phyloP scores from a whole-genome alignment of 2,797 vertebrate genomes.

The Eutrigla gurnardus region DNA sequence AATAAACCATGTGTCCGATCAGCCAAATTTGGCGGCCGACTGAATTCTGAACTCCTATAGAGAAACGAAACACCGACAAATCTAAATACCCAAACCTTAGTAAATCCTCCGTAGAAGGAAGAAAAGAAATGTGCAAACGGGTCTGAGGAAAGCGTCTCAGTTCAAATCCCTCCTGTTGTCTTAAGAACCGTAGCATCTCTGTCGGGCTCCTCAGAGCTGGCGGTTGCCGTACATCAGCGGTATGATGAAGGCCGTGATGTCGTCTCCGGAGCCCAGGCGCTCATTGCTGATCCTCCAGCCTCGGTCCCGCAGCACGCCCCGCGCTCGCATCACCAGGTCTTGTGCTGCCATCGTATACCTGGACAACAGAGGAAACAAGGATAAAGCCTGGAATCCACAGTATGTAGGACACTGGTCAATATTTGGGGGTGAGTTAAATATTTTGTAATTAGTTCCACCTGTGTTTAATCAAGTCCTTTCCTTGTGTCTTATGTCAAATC shows the following conservation, averaged over 20 bases:
- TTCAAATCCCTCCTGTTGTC: slow-evolving; percentile 17
- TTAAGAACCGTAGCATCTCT: not conserved
- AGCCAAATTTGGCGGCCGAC: slow-evolving; percentile 1
- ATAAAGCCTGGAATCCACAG: not conserved
- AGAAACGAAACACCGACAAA: slow-evolving; percentile 39
- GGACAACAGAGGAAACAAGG: slow-evolving; percentile 6
- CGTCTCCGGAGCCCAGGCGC: slow-evolving; percentile 95
- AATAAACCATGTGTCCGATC: slow-evolving; percentile 1
- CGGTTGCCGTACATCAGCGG: slow-evolving; percentile 94
- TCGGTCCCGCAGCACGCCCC: slow-evolving; percentile 93
- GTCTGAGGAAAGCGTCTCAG: slow-evolving; percentile 23
- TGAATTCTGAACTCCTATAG: slow-evolving; percentile 23
- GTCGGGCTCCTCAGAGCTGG: slow-evolving; percentile 76
- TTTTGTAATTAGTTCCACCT: slow-evolving; percentile 2
- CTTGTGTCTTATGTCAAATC: not conserved
- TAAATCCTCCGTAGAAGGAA: slow-evolving; percentile 2
- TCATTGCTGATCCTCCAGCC: slow-evolving; percentile 98
- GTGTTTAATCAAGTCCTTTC: not conserved
- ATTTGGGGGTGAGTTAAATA: too few relatives aligned
- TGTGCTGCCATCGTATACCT: slow-evolving; percentile 98
- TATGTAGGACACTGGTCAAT: too few relatives aligned
- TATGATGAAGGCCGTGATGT: slow-evolving; percentile 97
- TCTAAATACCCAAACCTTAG: slow-evolving; percentile 8
- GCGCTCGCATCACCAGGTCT: slow-evolving; percentile 97
- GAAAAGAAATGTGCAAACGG: slow-evolving; percentile 41